Base-by-base conservation (phyloP, 2,888 invertebrate species). In the Drosophila mercatorum region DNA sequence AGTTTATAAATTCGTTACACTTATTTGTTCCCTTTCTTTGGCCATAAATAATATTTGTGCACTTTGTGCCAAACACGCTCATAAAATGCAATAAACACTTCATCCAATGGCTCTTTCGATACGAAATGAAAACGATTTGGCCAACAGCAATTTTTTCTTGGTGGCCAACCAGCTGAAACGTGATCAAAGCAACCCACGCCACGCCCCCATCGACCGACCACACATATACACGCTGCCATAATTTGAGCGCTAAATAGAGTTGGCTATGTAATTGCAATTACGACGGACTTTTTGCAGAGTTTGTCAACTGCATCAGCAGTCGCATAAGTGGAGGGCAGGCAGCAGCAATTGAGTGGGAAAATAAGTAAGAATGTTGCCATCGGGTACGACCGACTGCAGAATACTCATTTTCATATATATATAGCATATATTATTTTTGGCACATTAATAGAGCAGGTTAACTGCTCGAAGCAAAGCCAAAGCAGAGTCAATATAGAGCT, bases 41-140 rank as follows among this genome's bases (percentile, higher is more conserved):
- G 40, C 59, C 49, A 47, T 28, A 56, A 72, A 73, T 72, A 57
- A 62, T 73, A 61, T 71, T 74, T 53, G 68, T 61, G 79, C 49
- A 31, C 47, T 47, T 28, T n/a, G 47, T 14, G 28, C 47, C 47
- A 47, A 72, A 72, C 69, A 43, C 56, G 46, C 62, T 44, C 52
- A 59, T 55, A 26, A 55, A 55, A 83, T 74, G 77, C 83, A 83
- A 83, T 83, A 81, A 83, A 83, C 83, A 83, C 81, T 83, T 81
- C 77, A 79, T 81, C 17, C 26, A 38, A 38, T 53, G 52, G 80
- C 80, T 73, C 72, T 75, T 72, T 74, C 74, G 64, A 64, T 59
- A 46, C 57, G 41, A 38, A 43, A 62, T 26, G 38, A 63, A 51
- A 36, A 68, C 67, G 46, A 62, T 57, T 46, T 63, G 36, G 52